These are phyloP conservation scores for Acomys russatus DNA, from an alignment of 2,797 vertebrate species.

Conservation along the genomic window DNA sequence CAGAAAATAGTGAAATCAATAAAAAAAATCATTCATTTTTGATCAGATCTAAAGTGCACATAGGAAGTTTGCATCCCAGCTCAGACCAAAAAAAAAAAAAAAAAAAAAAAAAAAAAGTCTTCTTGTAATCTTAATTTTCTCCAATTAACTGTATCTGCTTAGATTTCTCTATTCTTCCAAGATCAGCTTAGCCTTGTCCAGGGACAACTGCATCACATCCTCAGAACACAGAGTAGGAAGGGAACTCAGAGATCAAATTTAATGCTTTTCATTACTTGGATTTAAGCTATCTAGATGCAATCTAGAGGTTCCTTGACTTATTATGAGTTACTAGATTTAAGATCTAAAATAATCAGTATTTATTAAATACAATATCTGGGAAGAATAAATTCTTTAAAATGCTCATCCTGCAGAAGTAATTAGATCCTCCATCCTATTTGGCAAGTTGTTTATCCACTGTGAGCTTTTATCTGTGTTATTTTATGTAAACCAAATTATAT, in stretches of 20 bases:
- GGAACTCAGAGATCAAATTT: not conserved
- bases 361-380: not conserved
- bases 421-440: not conserved
- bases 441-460: not conserved
- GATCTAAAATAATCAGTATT: not conserved
- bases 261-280: conserved; percentile 43
- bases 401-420: not conserved
- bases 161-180: not conserved
- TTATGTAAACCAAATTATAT: not conserved
- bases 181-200: not conserved
- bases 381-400: not conserved
- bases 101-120: too few species aligned
- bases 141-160: not conserved
- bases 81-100: not conserved
- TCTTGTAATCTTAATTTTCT: not conserved
- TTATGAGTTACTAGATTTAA: not conserved
- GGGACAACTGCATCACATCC: not conserved
- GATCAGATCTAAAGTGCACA: not conserved
- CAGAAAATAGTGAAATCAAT: not conserved
- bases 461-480: not conserved
- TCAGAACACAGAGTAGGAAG: conserved; percentile 13
- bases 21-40: conserved; percentile 1
- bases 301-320: not conserved
- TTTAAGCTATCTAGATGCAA: conserved; percentile 27
- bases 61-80: not conserved